Evolutionary conservation across 2,888 invertebrate genomes (phyloP).

Genomic region (Galerucella calmariensis): DNA sequence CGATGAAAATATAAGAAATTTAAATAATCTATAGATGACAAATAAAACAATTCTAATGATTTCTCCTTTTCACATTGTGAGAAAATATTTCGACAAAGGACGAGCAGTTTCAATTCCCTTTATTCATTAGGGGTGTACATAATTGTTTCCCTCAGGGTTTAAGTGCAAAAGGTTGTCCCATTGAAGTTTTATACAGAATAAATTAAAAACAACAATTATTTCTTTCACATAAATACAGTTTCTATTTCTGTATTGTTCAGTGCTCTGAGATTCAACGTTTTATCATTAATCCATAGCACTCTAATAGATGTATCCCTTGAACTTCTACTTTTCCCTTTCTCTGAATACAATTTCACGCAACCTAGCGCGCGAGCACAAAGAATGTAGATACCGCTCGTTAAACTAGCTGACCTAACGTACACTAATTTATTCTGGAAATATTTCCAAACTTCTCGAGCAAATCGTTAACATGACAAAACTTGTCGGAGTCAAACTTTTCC

Average conservation of each 20-base stretch:
- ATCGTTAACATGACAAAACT: no score
- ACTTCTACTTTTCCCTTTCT: no score
- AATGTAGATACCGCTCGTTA: no score
- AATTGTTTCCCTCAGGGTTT: not conserved
- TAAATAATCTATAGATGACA: not conserved
- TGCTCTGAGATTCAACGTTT: no score
- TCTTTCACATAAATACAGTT: not conserved
- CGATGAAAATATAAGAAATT: not conserved
- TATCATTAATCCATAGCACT: no score
- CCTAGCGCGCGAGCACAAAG: no score
- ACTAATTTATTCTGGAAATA: no score
- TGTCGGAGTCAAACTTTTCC: no score
- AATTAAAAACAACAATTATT: not conserved
- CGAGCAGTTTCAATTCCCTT: not conserved
- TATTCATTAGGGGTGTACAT: conserved; percentile 6
- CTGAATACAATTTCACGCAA: no score
- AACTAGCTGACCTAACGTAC: no score
- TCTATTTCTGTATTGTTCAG: not conserved
- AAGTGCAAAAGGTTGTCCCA: not conserved
- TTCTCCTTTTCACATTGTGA: not conserved
- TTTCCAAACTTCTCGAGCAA: no score
- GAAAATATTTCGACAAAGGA: not conserved
- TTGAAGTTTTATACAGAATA: not conserved
- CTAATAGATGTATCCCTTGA: no score
- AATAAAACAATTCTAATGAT: not conserved